Evolutionary conservation across 1,140 invertebrate species (phyloP).

Genomic region (Chironomus tepperi): DNA sequence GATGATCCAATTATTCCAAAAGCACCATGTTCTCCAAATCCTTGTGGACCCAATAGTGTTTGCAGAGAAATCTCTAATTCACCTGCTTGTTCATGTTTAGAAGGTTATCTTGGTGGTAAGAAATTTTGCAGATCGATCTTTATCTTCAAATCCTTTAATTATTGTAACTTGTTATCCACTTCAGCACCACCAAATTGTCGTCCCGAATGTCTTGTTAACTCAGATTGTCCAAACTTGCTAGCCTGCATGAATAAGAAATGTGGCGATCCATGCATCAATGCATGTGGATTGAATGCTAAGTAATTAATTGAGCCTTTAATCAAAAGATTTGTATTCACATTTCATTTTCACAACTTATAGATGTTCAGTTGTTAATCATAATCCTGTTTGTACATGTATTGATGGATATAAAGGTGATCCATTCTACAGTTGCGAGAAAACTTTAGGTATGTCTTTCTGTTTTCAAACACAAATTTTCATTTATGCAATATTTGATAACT

Average conservation of each 20-base stretch:
- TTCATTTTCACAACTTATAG: too few relatives aligned
- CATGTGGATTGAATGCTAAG: slow-evolving; percentile 72
- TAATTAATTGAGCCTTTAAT: background rate
- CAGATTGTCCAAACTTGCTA: slow-evolving; percentile 69
- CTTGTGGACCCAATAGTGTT: slow-evolving; percentile 70
- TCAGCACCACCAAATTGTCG: slow-evolving; percentile 66
- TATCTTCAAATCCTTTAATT: too few relatives aligned
- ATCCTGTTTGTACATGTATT: slow-evolving; percentile 49
- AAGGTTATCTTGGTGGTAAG: slow-evolving; percentile 68
- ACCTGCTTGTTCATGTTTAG: slow-evolving; percentile 63
- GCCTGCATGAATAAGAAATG: slow-evolving; percentile 76
- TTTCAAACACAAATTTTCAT: too few relatives aligned
- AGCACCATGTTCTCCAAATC: slow-evolving; percentile 55
- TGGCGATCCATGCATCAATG: slow-evolving; percentile 66
- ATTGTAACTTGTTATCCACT: too few relatives aligned
- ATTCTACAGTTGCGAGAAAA: slow-evolving; percentile 33
- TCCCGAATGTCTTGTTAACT: slow-evolving; percentile 69
- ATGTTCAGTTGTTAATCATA: slow-evolving; percentile 50
- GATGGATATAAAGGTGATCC: slow-evolving; percentile 51
- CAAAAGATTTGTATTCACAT: background rate
- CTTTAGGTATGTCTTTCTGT: background rate
- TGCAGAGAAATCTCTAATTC: slow-evolving; percentile 60
- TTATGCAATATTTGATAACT: too few relatives aligned
- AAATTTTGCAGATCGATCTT: too few relatives aligned
- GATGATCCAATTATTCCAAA: slow-evolving; percentile 40